Percentiles rank a stretch among this genome's conserved stretches.
Evolutionary conservation across 2,797 vertebrate genomes (phyloP).

Genomic region (Vipera ursinii): DNA sequence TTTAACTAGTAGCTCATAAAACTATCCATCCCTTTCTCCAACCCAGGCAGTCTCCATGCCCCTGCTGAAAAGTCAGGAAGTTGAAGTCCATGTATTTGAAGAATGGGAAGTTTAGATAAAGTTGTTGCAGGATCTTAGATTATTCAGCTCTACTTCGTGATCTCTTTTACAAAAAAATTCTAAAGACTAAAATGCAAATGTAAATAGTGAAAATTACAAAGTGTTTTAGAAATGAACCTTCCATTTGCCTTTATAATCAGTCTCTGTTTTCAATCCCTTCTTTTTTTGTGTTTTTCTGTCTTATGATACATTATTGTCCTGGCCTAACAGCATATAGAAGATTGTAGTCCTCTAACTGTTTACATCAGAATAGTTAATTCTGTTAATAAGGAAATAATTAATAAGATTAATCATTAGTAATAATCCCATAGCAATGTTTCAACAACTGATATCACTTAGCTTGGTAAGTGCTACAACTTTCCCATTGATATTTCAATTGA

Average conservation of each 20-base stretch:
- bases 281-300: neutral
- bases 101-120: neutral
- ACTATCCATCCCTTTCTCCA: neutral
- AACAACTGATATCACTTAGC: neutral
- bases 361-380: neutral
- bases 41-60: neutral
- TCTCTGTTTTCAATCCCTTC: neutral
- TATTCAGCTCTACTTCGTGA: too few relatives aligned
- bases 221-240: rapidly evolving
- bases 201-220: neutral
- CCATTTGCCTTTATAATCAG: neutral
- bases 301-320: neutral
- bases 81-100: neutral
- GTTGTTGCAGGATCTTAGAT: neutral
- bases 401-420: neutral
- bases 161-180: neutral
- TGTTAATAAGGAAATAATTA: neutral
- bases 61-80: neutral
- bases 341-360: neutral
- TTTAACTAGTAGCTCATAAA: neutral
- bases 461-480: neutral
- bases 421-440: neutral
- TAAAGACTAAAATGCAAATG: neutral
- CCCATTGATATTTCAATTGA: neutral
- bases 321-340: neutral